These are phyloP conservation scores for Ichneumoninae sp. DNA, from an alignment of 2,888 invertebrate genomes.

Conservation along the genomic window DNA sequence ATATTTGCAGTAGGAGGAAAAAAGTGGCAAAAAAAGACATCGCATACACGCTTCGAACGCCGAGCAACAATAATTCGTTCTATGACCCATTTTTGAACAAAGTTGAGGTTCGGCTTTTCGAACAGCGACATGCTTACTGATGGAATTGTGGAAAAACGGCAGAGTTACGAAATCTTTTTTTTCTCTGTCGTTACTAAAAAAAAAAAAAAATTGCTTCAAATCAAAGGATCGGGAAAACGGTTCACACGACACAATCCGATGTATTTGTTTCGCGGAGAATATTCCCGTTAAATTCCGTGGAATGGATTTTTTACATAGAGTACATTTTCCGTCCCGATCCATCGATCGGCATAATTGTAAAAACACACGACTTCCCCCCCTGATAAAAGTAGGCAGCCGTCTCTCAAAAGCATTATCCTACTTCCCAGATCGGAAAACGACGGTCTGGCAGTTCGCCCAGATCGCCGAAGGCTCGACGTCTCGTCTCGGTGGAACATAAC, in stretches of 20 bases:
- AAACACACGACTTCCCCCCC: background rate
- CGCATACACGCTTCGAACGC: background rate
- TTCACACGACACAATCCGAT: too few relatives aligned
- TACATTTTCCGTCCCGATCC: background rate
- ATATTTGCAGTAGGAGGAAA: background rate
- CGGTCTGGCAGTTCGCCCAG: constrained; percentile 28
- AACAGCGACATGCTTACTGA: background rate
- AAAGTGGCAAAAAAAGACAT: background rate
- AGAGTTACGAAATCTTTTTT: background rate
- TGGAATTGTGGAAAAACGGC: background rate
- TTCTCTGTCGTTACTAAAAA: background rate
- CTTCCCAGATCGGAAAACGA: background rate
- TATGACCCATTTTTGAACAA: background rate
- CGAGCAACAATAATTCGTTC: background rate
- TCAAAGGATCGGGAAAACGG: background rate
- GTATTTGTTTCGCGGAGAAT: too few relatives aligned
- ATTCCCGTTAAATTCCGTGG: too few relatives aligned
- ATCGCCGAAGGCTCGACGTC: background rate
- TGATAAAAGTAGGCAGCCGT: background rate
- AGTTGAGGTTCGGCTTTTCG: background rate
- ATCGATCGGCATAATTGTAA: background rate
- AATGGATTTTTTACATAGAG: too few relatives aligned
- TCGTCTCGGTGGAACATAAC: constrained; percentile 43
- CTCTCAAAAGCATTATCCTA: background rate
- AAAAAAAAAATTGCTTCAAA: too few relatives aligned